Percentiles rank a stretch among this genome's conserved stretches.
Conservation (phyloP, 2,113 vertebrate species). For the Condylura cristata region DNA sequence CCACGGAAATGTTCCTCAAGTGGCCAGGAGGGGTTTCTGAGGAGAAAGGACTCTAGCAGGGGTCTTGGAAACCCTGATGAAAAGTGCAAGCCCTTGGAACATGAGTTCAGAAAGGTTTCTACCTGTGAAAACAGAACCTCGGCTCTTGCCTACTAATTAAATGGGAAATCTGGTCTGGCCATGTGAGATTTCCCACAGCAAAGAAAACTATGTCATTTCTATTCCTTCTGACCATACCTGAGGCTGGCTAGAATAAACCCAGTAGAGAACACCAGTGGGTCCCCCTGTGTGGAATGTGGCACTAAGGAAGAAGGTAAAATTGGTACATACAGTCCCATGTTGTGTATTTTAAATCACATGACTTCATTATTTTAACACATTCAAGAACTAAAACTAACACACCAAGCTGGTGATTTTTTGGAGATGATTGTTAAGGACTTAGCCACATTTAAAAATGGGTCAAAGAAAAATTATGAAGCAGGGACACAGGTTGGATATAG, state of each 20-base stretch:
- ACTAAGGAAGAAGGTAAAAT: neutral
- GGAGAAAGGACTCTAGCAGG: neutral
- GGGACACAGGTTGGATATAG: neutral
- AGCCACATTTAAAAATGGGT: neutral
- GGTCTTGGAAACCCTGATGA: neutral
- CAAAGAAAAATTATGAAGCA: neutral
- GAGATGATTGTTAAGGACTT: neutral
- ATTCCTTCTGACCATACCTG: neutral
- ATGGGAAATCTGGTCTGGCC: neutral
- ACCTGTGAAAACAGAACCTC: neutral
- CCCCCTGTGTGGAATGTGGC: rapidly evolving
- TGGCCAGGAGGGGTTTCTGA: neutral
- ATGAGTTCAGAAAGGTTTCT: neutral
- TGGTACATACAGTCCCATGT: rapidly evolving
- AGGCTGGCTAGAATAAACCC: neutral
- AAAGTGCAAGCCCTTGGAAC: neutral
- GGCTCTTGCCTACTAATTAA: neutral
- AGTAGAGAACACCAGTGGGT: neutral
- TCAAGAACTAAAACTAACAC: neutral
- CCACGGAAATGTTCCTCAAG: neutral
- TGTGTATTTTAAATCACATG: neutral
- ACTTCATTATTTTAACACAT: neutral
- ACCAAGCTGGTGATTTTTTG: neutral
- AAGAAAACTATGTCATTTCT: neutral
- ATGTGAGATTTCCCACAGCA: neutral